Evolutionary conservation across 2,113 vertebrate species (phyloP), one percentile per base, ranked within the genome.

Genomic region (Hipposideros armiger): DNA sequence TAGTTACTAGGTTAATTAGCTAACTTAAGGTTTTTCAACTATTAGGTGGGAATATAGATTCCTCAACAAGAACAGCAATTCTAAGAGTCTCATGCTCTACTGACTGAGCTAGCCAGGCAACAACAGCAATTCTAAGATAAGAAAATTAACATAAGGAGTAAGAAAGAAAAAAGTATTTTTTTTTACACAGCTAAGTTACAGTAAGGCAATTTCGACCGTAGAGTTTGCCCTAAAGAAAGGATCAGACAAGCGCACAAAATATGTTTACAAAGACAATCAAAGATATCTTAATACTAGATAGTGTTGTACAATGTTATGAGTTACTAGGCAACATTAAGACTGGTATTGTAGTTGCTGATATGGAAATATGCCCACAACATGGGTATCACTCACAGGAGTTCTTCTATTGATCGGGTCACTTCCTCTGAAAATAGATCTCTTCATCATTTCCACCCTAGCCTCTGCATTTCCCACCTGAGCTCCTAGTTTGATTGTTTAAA

Each of bases 11-110:
- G 24, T 36, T 72, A 76, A 42, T 66, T 76, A 66, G 60, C 47
- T 58, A 94, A 64, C 36, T 83, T 83, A 36, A 84, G 9, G 7
- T 60, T 84, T 84, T 76, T 94, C 70, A 90, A 32, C 60, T 32
- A n/a, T 14, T 81, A 50, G 26, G 58, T 69, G 40, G 32, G 32
- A 84, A 76, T 77, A 77, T 20, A 82, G 22, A 58, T 76, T 87
- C 56, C 56, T 89, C 47, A 83, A 77, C 47, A 56, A 89, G 45
- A 74, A 66, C 45, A 64, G 16, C 36, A 56, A 47, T 80, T 58
- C 62, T 67, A 58, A 82, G 26, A 15, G 36, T 36, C 36, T 36
- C 36, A 36, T 36, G 36, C 36, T 36, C 36, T 36, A 36, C 36
- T 36, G 36, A 36, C 36, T 36, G 36, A 36, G 36, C 36, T 36